Evolutionary conservation across 2,888 invertebrate species (phyloP).

Genomic region (Chalcosyrphus nemorum): DNA sequence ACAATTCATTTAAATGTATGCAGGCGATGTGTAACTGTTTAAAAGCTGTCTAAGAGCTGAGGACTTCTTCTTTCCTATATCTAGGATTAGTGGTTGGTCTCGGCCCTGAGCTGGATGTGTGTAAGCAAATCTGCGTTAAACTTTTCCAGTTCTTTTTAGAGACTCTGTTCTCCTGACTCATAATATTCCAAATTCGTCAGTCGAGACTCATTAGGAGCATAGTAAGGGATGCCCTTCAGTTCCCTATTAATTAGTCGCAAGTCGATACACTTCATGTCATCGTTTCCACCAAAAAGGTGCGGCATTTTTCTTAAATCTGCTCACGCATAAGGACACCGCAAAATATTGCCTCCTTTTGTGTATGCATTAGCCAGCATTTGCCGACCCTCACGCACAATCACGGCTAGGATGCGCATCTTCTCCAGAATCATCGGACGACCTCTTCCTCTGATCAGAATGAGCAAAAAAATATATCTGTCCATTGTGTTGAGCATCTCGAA

Average conservation of each 20-base stretch:
- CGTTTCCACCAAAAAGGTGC: background rate
- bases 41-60: too few relatives aligned
- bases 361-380: conserved; percentile 9
- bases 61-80: too few relatives aligned
- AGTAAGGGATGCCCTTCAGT: background rate
- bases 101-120: too few relatives aligned
- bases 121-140: too few relatives aligned
- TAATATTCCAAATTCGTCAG: too few relatives aligned
- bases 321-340: conserved; percentile 32
- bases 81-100: too few relatives aligned
- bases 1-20: too few relatives aligned
- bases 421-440: background rate
- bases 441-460: background rate
- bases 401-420: conserved; percentile 6
- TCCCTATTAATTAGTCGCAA: conserved; percentile 5
- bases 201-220: too few relatives aligned
- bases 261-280: background rate
- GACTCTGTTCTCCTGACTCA: too few relatives aligned
- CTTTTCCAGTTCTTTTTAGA: too few relatives aligned
- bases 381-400: conserved; percentile 39
- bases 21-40: too few relatives aligned
- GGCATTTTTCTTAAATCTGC: background rate
- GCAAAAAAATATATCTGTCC: background rate
- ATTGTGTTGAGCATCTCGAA: conserved; percentile 47
- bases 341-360: conserved; percentile 13